Evolutionary conservation across 1,140 invertebrate genomes (phyloP).

Genomic region (Megalopta genalis): DNA sequence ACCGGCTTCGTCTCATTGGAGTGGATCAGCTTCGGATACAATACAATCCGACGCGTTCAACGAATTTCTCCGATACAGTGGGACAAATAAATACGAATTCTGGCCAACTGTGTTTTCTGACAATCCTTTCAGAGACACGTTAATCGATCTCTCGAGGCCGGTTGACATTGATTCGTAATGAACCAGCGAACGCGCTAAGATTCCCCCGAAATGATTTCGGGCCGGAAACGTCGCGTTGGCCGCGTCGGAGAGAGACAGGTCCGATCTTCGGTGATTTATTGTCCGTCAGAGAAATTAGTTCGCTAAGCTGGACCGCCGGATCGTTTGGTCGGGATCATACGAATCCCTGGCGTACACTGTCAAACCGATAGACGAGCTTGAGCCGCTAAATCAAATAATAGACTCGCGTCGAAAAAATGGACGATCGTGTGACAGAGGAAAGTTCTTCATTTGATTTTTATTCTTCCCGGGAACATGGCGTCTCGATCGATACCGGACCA

Average conservation of each 20-base stretch:
- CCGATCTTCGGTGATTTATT: neutral
- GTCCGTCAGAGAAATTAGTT: conserved; percentile 2
- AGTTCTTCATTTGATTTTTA: no score
- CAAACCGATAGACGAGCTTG: neutral
- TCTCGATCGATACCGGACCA: no score
- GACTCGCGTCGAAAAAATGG: neutral
- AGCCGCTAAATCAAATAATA: neutral
- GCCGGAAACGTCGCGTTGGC: no score
- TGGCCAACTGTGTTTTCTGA: no score
- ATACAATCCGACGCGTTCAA: neutral
- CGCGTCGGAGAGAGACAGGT: neutral
- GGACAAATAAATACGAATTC: no score
- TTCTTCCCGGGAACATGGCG: no score
- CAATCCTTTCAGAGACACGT: no score
- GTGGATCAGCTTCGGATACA: neutral
- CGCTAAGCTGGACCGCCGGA: neutral
- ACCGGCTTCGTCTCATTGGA: neutral
- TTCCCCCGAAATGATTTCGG: neutral
- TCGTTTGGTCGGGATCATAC: neutral
- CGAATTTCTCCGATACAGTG: no score
- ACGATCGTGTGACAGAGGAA: no score
- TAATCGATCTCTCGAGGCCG: neutral
- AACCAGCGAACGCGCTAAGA: neutral
- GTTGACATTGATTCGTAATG: neutral
- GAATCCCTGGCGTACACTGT: neutral